Evolutionary conservation across 2,797 vertebrate genomes (phyloP), one percentile per base, ranked within the genome.

Genomic region (Sebastes paucispinis): DNA sequence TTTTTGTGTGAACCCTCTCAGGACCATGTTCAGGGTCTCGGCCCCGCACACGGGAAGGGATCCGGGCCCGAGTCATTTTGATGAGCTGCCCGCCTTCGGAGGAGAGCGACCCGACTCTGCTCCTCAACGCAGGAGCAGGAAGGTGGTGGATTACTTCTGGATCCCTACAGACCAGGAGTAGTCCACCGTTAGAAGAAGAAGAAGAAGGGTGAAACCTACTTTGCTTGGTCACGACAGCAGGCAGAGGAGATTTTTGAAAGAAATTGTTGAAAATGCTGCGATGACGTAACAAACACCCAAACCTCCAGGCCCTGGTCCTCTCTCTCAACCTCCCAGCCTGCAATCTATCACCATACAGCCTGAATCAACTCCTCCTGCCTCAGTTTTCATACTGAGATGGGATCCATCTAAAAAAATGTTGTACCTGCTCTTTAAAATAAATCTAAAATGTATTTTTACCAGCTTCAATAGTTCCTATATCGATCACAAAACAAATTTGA

Each of bases 101-200:
- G 88, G 89, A 50, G 91, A 93, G 5, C 70, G 87, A 2, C 89
- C 90, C 0, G 92, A 96, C 68, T 91, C 92, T 0, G 84, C 82
- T 0, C 73, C 88, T 2, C 24, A 85, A 0, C 89, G 94, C 73
- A 93, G 92, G 34, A 88, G 90, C 87, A 93, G 93, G 81, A 96
- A 94, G 87, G 87, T 95, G 36, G 94, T 96, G 73, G 95, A 96
- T 1, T 96, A 96, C 75, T 96, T 96, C 87, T 96, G 96, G 95
- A 96, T 96, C 77, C 95, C 96, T 1, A 95, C 95, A 8, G 95
- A 96, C 58, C 92, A 96, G 82, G 93, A 95, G 12, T 95, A 79
- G 88, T 1, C 3, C 0, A 5, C 6, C 0, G 9, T 8, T 1
- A 10, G 20, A n/a, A 20, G 20, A 39, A 52, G 47, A 20, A 27